Evolutionary conservation across 2,797 vertebrate species (phyloP).

Genomic region (Pygocentrus nattereri): DNA sequence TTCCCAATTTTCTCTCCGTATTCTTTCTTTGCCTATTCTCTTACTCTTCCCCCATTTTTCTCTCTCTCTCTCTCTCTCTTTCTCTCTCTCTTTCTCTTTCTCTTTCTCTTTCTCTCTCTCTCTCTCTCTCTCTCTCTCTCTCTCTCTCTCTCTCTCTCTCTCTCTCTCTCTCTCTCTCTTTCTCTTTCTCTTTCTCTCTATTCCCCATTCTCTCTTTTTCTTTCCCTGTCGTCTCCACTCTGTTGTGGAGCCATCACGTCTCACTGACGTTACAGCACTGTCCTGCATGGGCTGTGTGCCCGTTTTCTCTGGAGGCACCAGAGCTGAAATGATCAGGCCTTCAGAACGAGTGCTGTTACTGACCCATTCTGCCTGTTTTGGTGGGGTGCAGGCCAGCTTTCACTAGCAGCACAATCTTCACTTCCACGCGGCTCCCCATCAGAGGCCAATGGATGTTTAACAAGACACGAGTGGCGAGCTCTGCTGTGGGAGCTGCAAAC

Average conservation of each 20-base stretch:
- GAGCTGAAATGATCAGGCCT: background rate
- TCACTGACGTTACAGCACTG: constrained; percentile 49
- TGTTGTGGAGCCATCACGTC: background rate
- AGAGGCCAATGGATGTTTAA: constrained; percentile 52
- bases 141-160: too few relatives aligned
- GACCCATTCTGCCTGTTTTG: background rate
- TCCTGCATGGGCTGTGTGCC: constrained; percentile 58
- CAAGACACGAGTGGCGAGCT: constrained; percentile 22
- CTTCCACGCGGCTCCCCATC: constrained; percentile 42
- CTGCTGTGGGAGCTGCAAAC: constrained; percentile 55
- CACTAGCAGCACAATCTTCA: background rate
- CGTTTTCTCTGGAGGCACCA: background rate
- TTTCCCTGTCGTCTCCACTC: background rate
- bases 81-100: background rate
- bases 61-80: background rate
- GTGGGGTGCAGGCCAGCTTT: background rate
- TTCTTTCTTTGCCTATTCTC: too few relatives aligned
- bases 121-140: too few relatives aligned
- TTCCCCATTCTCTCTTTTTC: background rate
- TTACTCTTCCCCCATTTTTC: too few relatives aligned
- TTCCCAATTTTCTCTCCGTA: too few relatives aligned
- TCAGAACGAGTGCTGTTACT: background rate
- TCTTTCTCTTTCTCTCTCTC: too few relatives aligned
- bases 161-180: too few relatives aligned
- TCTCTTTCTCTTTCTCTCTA: background rate